These are phyloP conservation scores for Zeus faber DNA, from an alignment of 2,113 vertebrate species.

Conservation along the genomic window DNA sequence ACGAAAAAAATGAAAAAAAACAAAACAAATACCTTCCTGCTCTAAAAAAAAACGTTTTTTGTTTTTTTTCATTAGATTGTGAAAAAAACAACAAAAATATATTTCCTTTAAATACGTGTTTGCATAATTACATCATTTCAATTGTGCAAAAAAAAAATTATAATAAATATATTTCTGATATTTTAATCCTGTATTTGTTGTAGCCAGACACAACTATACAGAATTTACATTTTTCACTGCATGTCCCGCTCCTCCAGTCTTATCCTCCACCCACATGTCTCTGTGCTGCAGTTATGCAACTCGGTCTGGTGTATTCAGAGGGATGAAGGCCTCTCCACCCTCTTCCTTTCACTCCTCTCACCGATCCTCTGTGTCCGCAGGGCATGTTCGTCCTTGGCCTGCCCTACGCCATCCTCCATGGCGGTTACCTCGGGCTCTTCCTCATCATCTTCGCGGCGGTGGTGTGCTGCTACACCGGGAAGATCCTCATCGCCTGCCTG, in stretches of 20 bases:
- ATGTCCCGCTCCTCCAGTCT: too few relatives aligned
- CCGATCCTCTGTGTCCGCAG: constrained; percentile 74
- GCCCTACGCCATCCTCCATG: constrained; percentile 96
- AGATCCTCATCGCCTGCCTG: constrained; percentile 95
- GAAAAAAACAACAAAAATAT: not conserved
- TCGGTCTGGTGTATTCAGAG: not conserved
- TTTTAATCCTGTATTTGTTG: not conserved
- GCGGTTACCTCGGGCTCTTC: constrained; percentile 96
- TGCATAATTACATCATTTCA: not conserved
- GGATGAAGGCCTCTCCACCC: not conserved
- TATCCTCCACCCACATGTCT: too few relatives aligned
- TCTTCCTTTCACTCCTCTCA: not conserved
- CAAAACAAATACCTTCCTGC: not conserved
- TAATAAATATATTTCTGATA: not conserved
- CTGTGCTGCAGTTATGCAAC: too few relatives aligned
- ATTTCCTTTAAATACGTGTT: not conserved
- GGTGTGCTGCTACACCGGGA: constrained; percentile 98
- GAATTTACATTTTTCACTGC: too few relatives aligned
- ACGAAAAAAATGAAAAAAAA: too few relatives aligned
- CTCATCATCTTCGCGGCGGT: constrained; percentile 97
- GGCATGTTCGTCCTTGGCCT: constrained; percentile 98
- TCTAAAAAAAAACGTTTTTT: not conserved
- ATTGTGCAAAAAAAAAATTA: not conserved
- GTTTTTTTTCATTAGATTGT: too few relatives aligned
- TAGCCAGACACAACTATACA: too few relatives aligned